Base-by-base conservation (phyloP, 2,797 vertebrate species). In the Peromyscus aztecus region DNA sequence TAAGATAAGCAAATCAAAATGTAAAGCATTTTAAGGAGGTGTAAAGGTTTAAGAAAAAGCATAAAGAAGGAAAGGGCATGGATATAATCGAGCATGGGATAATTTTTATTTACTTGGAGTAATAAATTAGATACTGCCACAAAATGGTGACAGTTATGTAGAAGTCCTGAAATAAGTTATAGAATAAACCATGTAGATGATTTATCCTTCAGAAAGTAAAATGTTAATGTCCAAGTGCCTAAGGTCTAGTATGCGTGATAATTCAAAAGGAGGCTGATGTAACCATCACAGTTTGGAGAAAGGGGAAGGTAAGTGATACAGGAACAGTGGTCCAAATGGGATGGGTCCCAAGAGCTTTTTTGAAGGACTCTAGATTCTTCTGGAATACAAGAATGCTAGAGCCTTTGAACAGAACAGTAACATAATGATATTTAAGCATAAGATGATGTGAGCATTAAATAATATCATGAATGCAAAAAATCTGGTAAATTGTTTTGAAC, bases 91-190 rank as follows among this genome's bases (percentile, higher is more conserved):
- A 73, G 1, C 29, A 17, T n/a, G 1, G 2, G 1, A 34, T 67
- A 81, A 17, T 40, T 85, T 94, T 91, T 49, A 69, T 40, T 63
- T 57, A 34, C 16, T 2, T 17, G 63, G 31, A 49, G 57, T 96
- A 59, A 69, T 89, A 83, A 57, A 82, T 78, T 89, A 92, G 65
- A 55, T 40, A 57, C 1, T 29, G 40, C 17, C 4, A 14, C 52
- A 6, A 55, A 63, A 91, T 11, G 24, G 0, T 55, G n/a, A 94
- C 1, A 82, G 4, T 65, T 87, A 81, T 93, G 5, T 55, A 92
- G 71, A 93, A 84, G 1, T 10, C 57, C 94, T 89, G 10, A 75
- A 95, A 46, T 85, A 78, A 87, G 13, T 49, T 49, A 69, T 16
- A 71, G 2, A 93, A 71, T 63, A 92, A 89, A 4, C n/a, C 10